These are phyloP conservation scores for Coracopsis vasa DNA, from an alignment of 2,113 vertebrate genomes.

Conservation along the genomic window DNA sequence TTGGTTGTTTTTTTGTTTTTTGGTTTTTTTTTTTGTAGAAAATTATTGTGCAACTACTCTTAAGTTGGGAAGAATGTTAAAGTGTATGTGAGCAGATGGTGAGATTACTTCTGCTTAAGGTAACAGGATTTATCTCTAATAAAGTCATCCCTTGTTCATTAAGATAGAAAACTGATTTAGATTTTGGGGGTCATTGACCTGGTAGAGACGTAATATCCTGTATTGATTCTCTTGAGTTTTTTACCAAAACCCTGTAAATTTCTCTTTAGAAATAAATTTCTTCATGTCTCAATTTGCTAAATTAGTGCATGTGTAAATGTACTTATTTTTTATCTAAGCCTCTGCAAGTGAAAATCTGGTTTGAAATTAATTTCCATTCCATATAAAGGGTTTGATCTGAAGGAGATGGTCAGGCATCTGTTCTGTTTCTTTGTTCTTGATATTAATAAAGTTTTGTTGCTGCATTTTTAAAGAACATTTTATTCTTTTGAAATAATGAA, in stretches of 20 bases:
- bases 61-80: background rate
- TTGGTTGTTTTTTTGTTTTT: background rate
- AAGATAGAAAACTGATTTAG: background rate
- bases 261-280: background rate
- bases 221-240: background rate
- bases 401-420: background rate
- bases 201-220: background rate
- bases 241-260: background rate
- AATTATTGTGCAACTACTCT: background rate
- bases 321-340: background rate
- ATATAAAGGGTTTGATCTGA: background rate
- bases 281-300: background rate
- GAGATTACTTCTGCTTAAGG: slow-evolving; percentile 1
- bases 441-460: background rate
- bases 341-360: background rate
- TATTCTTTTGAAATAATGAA: background rate
- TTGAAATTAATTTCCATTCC: background rate
- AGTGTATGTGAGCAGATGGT: background rate
- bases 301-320: background rate
- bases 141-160: background rate
- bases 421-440: background rate
- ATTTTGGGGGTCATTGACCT: background rate
- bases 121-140: background rate
- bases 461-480: background rate
- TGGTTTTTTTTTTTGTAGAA: background rate